phyloP scores from a whole-genome alignment of 23 tunicate species.

The Ciona savignyi region DNA sequence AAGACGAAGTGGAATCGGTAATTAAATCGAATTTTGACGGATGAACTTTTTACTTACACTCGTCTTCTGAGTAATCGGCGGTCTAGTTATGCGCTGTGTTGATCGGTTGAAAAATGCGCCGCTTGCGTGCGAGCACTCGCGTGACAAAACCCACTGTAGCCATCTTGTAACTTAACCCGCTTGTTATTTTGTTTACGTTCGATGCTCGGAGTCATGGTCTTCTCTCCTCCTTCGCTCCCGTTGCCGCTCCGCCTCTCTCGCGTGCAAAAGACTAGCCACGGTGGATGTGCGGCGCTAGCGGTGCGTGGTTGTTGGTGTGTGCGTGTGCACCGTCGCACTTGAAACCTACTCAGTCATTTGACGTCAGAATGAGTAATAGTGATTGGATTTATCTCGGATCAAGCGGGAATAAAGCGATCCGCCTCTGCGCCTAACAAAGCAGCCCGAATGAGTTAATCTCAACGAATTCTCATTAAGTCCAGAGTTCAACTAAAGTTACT shows the following conservation, averaged over 20 bases:
- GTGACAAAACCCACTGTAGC: constrained; percentile 11
- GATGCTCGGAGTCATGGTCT: background rate
- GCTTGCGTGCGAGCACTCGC: constrained; percentile 50
- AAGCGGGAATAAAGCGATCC: background rate
- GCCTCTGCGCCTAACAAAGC: background rate
- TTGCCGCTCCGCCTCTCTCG: constrained; percentile 1
- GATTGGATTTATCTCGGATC: background rate
- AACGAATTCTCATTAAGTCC: background rate
- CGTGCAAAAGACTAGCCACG: constrained; percentile 11
- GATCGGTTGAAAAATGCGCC: constrained; percentile 3
- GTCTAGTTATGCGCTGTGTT: background rate
- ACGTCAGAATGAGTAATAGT: background rate
- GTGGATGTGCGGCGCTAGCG: constrained; percentile 14
- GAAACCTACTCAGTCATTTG: background rate
- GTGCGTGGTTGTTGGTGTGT: constrained; percentile 19
- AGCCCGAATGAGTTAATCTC: background rate
- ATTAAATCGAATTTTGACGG: background rate
- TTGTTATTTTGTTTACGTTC: constrained; percentile 38
- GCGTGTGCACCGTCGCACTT: constrained; percentile 12
- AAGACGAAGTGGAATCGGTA: background rate
- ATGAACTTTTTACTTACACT: background rate
- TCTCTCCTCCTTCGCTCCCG: background rate
- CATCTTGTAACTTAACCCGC: constrained; percentile 22
- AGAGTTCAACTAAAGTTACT: background rate
- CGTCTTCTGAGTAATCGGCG: background rate